Conservation (phyloP, 1,140 invertebrate species). For the Rhagoletis pomonella region DNA sequence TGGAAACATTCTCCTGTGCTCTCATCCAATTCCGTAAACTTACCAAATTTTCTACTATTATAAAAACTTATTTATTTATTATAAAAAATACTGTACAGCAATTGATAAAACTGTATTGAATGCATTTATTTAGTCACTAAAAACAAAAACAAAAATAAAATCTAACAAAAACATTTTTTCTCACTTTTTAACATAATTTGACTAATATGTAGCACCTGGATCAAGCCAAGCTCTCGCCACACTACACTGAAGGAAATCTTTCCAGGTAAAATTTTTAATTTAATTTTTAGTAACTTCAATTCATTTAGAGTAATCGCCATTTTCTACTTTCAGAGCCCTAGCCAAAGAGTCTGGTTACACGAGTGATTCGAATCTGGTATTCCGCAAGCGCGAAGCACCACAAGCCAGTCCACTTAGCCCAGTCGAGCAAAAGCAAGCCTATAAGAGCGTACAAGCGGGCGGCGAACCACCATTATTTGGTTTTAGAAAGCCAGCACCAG, state of each 20-base stretch:
- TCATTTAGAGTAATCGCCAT: background rate
- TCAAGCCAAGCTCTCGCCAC: slow-evolving; percentile 77
- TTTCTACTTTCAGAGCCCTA: slow-evolving; percentile 63
- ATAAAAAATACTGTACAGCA: no score
- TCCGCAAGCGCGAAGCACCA: slow-evolving; percentile 82
- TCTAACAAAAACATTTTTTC: slow-evolving; percentile 6
- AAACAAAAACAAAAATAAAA: background rate
- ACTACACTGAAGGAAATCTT: slow-evolving; percentile 73
- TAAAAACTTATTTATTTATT: no score
- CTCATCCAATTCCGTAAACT: no score
- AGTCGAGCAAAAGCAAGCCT: slow-evolving; percentile 86
- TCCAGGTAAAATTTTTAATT: slow-evolving; percentile 64
- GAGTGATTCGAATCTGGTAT: slow-evolving; percentile 91
- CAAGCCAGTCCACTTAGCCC: slow-evolving; percentile 83
- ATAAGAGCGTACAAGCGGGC: slow-evolving; percentile 90
- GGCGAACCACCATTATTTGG: slow-evolving; percentile 93
- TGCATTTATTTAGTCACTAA: background rate
- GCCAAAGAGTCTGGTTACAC: slow-evolving; percentile 93
- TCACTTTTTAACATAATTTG: slow-evolving; percentile 36
- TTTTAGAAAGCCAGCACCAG: slow-evolving; percentile 89
- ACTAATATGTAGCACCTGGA: slow-evolving; percentile 77
- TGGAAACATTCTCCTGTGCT: no score
- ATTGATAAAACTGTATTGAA: no score
- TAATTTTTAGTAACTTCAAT: background rate
- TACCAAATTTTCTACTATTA: no score